Evolutionary conservation across 1,140 invertebrate species (phyloP).

Genomic region (Drosophila varians): DNA sequence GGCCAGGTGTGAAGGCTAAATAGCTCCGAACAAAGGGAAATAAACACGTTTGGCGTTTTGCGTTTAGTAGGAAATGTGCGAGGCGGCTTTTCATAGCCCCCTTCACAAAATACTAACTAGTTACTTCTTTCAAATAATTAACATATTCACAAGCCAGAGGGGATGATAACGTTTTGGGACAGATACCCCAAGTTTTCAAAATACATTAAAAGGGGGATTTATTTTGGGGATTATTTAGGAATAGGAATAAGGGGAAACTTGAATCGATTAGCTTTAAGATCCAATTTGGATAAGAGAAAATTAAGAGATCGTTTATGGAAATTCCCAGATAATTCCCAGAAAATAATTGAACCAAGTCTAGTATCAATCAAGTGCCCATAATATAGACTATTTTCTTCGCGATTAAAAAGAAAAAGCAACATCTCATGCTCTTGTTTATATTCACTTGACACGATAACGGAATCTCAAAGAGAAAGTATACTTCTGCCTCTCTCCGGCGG

Average conservation of each 20-base stretch:
- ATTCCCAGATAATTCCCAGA: no score
- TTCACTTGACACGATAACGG: slow-evolving; percentile 48
- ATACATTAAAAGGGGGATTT: no score
- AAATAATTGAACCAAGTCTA: no score
- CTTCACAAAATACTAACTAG: slow-evolving; percentile 1
- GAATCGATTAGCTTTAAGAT: no score
- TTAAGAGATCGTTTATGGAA: no score
- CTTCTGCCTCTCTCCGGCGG: background rate
- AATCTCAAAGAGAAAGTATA: slow-evolving; percentile 9
- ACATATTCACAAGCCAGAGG: slow-evolving; percentile 20
- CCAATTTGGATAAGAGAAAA: no score
- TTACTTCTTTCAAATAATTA: slow-evolving; percentile 17
- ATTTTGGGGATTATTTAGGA: no score
- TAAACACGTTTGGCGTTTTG: slow-evolving; percentile 35
- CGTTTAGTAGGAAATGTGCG: slow-evolving; percentile 26
- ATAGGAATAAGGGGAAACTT: no score
- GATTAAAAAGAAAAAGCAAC: no score
- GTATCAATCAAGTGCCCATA: background rate
- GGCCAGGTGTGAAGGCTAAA: slow-evolving; percentile 77
- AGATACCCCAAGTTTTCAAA: no score
- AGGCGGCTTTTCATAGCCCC: slow-evolving; percentile 22
- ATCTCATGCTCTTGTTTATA: slow-evolving; percentile 47
- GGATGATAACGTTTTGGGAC: background rate
- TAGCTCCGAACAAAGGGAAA: slow-evolving; percentile 37
- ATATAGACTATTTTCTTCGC: background rate